A percentile compares a stretch with the other conserved stretches of the same genome.
phyloP scores from a whole-genome alignment of 2,113 vertebrate species.

The Silurus meridionalis region DNA sequence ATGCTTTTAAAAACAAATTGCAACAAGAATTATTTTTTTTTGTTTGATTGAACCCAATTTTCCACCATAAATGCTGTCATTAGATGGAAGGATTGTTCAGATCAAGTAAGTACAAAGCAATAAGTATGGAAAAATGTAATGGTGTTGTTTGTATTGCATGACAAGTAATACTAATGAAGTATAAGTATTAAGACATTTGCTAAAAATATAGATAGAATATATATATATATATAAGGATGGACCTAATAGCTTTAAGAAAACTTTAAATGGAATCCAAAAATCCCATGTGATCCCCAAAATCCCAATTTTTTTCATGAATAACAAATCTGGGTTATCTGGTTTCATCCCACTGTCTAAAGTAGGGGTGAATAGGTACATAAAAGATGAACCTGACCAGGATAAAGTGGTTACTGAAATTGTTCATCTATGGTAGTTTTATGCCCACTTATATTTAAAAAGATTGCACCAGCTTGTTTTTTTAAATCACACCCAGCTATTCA shows the following conservation, averaged over 20 bases:
- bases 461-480: not conserved
- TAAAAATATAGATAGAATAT: not conserved
- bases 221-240: not conserved
- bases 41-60: not conserved
- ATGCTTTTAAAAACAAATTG: slow-evolving; percentile 8
- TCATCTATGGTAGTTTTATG: not conserved
- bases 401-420: not conserved
- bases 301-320: not conserved
- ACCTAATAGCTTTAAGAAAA: not conserved
- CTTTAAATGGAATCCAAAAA: not conserved
- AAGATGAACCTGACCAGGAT: not conserved
- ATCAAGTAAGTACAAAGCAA: not conserved
- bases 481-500: not conserved
- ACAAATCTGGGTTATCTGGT: not conserved
- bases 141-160: no score
- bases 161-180: no score
- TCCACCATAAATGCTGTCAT: not conserved
- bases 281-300: no score
- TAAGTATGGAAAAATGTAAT: not conserved
- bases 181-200: not conserved
- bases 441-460: not conserved
- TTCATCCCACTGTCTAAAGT: not conserved
- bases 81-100: not conserved
- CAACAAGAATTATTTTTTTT: not conserved
- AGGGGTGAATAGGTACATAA: not conserved